Evolutionary conservation across 2,797 vertebrate genomes (phyloP), one percentile per base, ranked within the genome.

Genomic region (Sus cebifrons): DNA sequence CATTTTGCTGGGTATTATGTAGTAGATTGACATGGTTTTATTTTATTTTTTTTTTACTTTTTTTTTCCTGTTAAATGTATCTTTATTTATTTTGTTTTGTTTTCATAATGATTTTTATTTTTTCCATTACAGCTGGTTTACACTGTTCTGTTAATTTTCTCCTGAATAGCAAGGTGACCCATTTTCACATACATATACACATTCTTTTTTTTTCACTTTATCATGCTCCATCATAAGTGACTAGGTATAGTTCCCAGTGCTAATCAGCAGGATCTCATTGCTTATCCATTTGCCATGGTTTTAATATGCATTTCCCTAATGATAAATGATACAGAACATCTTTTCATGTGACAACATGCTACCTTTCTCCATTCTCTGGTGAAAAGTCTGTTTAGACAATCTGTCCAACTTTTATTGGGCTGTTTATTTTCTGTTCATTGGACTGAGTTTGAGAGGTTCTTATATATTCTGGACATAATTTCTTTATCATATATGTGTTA

Each of bases 331-430:
- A 7, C 20, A 54, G 18, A 85, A 86, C 40, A 86, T 49, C n/a
- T 64, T 92, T 64, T 83, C 36, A 27, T 86, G 49, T 70, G 32
- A 21, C 18, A 74, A 7, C 70, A 84, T 89, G 11, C 6, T 12
- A 40, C 2, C 17, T 40, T 3, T 78, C 60, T 89, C 52, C 89
- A 64, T 85, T 74, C 74, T 89, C 40, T 75, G 21, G 40, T 40
- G 21, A 75, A 93, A 56, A 74, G 18, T 68, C 32, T 84, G 11
- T 81, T 95, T 32, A 86, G 17, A 83, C 78, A 1, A 83, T 96
- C 67, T 67, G 44, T 91, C 17, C 40, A 23, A 27, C n/a, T 77
- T 97, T 77, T 75, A 27, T 49, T 67, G 9, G 36, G 21, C 79
- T 86, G n/a, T 32, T 78, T 73, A 16, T 91, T 95, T 87, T 12